These are phyloP conservation scores for Drosophila niveifrons DNA, from an alignment of 2,888 invertebrate species.

Conservation along the genomic window DNA sequence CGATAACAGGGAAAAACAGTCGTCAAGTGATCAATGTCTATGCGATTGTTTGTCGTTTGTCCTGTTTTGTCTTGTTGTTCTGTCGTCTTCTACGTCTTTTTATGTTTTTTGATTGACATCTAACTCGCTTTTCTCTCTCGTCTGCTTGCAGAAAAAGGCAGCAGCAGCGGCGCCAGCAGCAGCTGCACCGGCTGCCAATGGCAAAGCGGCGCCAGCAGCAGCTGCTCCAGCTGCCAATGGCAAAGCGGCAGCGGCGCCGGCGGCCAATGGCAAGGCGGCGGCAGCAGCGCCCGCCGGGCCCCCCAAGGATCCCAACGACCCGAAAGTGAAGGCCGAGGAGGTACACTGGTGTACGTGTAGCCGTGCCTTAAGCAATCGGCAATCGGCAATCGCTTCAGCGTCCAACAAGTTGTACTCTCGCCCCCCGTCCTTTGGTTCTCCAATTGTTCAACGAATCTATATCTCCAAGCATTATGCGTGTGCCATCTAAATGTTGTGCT, in stretches of 20 bases:
- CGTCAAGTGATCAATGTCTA: conserved; percentile 54
- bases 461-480: conserved; percentile 43
- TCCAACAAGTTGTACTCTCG: conserved; percentile 42
- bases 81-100: conserved; percentile 39
- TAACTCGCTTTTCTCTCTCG: conserved; percentile 22
- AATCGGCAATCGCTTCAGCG: conserved; percentile 54
- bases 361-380: conserved; percentile 34
- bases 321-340: conserved; percentile 83
- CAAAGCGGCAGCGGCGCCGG: conserved; percentile 64
- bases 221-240: conserved; percentile 61
- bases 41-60: conserved; percentile 15
- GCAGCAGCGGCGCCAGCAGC: conserved; percentile 61
- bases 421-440: not conserved
- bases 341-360: conserved; percentile 81
- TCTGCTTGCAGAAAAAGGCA: conserved; percentile 81
- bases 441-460: not conserved
- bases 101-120: conserved; percentile 5
- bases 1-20: conserved; percentile 16
- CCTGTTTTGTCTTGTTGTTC: conserved; percentile 42
- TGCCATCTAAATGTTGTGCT: conserved; percentile 45
- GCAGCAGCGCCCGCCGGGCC: conserved; percentile 76
- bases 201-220: conserved; percentile 44
- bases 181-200: conserved; percentile 37
- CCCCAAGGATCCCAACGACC: conserved; percentile 83
- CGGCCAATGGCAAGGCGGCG: conserved; percentile 58